Percentiles rank a stretch among this genome's conserved stretches.
These are phyloP conservation scores for Pionites leucogaster DNA, from an alignment of 2,113 vertebrate species.

Conservation along the genomic window DNA sequence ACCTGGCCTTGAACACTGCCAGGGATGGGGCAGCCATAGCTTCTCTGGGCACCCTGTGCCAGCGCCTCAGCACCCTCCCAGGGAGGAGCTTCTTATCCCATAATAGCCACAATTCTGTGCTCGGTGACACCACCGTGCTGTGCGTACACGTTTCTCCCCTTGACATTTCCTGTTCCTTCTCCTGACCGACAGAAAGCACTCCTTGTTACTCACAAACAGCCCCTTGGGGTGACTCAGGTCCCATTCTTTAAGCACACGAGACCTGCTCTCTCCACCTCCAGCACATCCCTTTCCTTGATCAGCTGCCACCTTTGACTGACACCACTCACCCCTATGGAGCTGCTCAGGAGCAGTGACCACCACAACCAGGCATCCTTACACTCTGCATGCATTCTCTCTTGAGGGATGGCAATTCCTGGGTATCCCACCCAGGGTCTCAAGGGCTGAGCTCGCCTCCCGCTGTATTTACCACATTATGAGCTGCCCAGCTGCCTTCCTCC, in stretches of 20 bases:
- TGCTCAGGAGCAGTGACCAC: background rate
- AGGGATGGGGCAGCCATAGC: background rate
- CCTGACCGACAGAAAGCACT: background rate
- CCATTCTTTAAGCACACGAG: background rate
- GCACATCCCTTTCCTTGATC: background rate
- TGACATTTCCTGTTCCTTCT: background rate
- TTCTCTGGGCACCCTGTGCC: background rate
- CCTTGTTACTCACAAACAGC: background rate
- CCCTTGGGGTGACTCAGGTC: background rate
- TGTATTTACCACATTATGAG: accelerated
- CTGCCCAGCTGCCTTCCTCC: background rate
- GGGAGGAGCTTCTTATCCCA: background rate
- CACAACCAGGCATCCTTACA: background rate
- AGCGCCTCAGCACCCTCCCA: background rate
- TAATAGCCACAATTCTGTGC: background rate
- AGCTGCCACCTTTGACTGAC: background rate
- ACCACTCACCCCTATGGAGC: accelerated
- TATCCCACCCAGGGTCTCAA: background rate
- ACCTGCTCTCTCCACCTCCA: too few species aligned
- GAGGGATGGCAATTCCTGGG: accelerated
- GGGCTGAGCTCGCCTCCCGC: background rate
- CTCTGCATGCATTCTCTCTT: background rate
- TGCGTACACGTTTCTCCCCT: background rate
- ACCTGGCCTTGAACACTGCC: too few species aligned
- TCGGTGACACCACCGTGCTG: background rate